These are phyloP conservation scores for Neostethus bicornis DNA, from an alignment of 2,797 vertebrate genomes.

Conservation along the genomic window DNA sequence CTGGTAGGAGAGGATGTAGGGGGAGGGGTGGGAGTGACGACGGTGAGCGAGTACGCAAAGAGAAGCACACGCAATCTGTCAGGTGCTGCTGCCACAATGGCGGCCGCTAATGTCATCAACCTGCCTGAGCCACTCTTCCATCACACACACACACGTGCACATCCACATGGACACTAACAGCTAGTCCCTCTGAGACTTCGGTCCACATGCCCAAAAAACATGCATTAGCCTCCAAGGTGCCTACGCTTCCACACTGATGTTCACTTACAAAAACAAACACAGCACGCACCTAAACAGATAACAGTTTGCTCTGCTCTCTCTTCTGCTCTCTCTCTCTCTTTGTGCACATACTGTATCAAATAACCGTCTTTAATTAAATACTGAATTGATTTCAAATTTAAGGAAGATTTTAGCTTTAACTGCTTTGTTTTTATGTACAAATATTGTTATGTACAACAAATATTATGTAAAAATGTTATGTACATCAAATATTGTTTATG, in stretches of 20 bases:
- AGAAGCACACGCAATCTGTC: constrained; percentile 70
- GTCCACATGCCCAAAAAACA: constrained; percentile 50
- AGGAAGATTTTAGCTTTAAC: not conserved
- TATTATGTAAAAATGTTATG: no score
- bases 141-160: constrained; percentile 9
- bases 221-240: constrained; percentile 55
- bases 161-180: constrained; percentile 10
- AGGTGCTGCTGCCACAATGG: constrained; percentile 66
- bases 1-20: constrained; percentile 57
- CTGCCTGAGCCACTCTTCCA: constrained; percentile 30
- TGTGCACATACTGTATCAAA: no score
- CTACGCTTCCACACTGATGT: constrained; percentile 47
- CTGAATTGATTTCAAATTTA: not conserved
- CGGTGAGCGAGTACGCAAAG: constrained; percentile 55
- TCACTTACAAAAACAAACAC: constrained; percentile 69
- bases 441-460: no score
- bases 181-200: constrained; percentile 23
- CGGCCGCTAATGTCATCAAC: constrained; percentile 59
- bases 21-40: constrained; percentile 5
- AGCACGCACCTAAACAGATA: constrained; percentile 53
- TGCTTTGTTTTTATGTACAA: no score
- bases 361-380: not conserved
- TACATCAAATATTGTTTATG: no score
- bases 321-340: no score
- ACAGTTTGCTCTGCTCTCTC: not conserved